Evolutionary conservation across 2,888 invertebrate genomes (phyloP), one percentile per base, ranked within the genome.

Genomic region (Tipula lateralis): DNA sequence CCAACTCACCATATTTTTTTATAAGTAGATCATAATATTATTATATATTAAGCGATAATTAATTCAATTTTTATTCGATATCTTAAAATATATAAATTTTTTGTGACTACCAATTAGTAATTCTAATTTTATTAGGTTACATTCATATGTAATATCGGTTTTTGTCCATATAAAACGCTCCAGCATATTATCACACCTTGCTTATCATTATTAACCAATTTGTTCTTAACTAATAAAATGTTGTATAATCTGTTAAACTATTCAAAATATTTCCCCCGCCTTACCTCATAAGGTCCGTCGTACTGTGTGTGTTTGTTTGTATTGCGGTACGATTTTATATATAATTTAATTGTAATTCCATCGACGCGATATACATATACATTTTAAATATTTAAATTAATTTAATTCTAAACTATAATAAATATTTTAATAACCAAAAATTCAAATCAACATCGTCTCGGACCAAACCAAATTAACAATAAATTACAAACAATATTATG

Each of bases 201-300:
- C 66, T 66, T 66, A 66, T 66, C 66, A 66, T 66, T 66, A 66
- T 66, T 66, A 66, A 66, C 66, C 66, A 24, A 66, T 66, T 66
- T 66, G 66, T 66, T 66, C 66, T 66, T 24, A 24, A 66, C 66
- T 24, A 19, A 66, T 66, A 66, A 66, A 66, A 66, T 66, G 66
- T 24, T 66, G 24, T 66, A 24, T 66, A 66, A 66, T 66, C 66
- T 66, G 66, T 66, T 66, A 66, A 66, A 66, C 19, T 66, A 66
- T 66, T 66, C 24, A 1, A 39, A 39, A 39, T 39, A 39, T 39
- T 39, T 39, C 13, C 9, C 39, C 13, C 39, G 1, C 39, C 13
- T n/a, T 13, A 32, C 39, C 9, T 2, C 39, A 39, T 39, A n/a
- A n/a, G n/a, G n/a, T n/a, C n/a, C n/a, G n/a, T n/a, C n/a, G n/a